phyloP scores from a whole-genome alignment of 2,113 vertebrate genomes.

The Colius striatus region DNA sequence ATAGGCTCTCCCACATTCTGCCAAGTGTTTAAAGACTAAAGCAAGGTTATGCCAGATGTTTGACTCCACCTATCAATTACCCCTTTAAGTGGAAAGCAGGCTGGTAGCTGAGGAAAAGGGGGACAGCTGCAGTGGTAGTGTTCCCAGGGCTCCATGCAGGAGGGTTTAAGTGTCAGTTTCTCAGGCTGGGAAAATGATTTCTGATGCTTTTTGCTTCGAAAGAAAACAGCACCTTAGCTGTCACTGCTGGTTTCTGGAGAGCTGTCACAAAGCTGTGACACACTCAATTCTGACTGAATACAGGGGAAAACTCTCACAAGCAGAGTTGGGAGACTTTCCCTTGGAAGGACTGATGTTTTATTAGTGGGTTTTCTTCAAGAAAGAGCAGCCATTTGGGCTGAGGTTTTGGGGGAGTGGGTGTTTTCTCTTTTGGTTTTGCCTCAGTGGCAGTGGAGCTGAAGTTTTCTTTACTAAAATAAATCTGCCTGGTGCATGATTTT shows the following conservation, averaged over 20 bases:
- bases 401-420: fast-evolving
- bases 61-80: neutral
- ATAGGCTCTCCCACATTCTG: neutral
- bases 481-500: neutral
- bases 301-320: neutral
- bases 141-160: neutral
- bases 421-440: neutral
- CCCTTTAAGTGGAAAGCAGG: neutral
- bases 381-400: neutral
- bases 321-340: neutral
- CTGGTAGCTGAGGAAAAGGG: neutral
- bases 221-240: neutral
- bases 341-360: neutral
- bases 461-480: neutral
- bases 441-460: neutral
- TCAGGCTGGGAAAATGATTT: neutral
- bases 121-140: neutral
- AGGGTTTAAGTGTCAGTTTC: neutral
- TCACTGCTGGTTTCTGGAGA: neutral
- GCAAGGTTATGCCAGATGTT: neutral
- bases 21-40: neutral
- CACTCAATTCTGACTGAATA: neutral
- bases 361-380: neutral
- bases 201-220: neutral
- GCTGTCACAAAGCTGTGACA: neutral